These are phyloP conservation scores for Sebastes hopkinsi DNA, from an alignment of 2,797 vertebrate genomes.

Conservation along the genomic window DNA sequence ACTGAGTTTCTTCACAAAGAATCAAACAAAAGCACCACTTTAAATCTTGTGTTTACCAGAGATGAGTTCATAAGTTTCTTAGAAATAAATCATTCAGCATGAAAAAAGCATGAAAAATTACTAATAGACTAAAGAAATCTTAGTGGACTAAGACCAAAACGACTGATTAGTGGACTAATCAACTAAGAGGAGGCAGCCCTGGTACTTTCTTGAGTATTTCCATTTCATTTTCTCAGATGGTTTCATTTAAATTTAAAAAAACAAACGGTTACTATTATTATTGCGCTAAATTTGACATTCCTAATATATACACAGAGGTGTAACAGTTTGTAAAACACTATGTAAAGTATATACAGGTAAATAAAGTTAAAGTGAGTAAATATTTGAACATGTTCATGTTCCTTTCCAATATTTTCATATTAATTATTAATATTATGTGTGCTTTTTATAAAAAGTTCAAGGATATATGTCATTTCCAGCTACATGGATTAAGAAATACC, in stretches of 20 bases:
- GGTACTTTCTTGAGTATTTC: background rate
- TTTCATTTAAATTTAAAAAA: background rate
- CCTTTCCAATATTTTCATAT: background rate
- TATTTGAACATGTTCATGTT: background rate
- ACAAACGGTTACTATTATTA: too few relatives aligned
- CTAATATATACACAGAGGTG: too few relatives aligned
- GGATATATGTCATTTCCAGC: background rate
- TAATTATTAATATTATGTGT: background rate
- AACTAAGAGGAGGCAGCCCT: too few relatives aligned
- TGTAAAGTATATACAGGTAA: too few relatives aligned
- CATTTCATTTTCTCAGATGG: background rate
- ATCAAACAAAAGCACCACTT: background rate
- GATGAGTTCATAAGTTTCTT: background rate
- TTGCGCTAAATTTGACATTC: too few relatives aligned
- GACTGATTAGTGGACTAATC: too few relatives aligned
- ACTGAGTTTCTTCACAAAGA: too few relatives aligned
- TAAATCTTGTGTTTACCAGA: background rate
- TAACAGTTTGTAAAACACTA: too few relatives aligned
- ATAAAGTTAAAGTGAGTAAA: too few relatives aligned
- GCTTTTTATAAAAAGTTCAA: background rate
- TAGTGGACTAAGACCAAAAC: too few relatives aligned
- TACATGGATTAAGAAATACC: background rate
- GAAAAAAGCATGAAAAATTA: background rate
- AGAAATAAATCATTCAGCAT: background rate
- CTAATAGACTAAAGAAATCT: background rate